A percentile compares a stretch with the other conserved stretches of the same genome.
phyloP scores from a whole-genome alignment of 2,797 vertebrate species.

The Craterocephalus amniculus region DNA sequence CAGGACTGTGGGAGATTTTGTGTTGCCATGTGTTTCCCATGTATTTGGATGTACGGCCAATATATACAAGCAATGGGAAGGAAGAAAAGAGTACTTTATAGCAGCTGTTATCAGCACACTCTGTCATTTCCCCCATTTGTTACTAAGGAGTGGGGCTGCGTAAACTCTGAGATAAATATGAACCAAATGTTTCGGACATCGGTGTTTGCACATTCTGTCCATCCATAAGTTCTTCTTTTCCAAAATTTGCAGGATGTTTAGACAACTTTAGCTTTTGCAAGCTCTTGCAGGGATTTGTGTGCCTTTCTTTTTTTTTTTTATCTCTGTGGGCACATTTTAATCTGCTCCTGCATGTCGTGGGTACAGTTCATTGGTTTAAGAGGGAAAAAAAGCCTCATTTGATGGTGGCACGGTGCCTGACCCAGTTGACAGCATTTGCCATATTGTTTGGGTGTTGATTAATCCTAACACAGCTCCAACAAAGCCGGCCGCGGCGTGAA shows the following conservation, averaged over 20 bases:
- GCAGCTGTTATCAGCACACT: background rate
- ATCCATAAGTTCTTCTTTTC: background rate
- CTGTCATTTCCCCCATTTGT: background rate
- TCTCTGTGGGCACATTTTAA: conserved; percentile 30
- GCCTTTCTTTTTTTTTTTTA: background rate
- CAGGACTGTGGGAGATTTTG: background rate
- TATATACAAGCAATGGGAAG: background rate
- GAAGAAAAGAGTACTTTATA: background rate
- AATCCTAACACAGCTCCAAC: conserved; percentile 72
- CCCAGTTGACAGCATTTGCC: conserved; percentile 75
- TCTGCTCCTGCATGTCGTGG: conserved; percentile 32
- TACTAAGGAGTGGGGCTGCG: background rate
- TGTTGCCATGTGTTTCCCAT: background rate
- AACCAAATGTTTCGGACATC: background rate
- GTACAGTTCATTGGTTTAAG: conserved; percentile 60
- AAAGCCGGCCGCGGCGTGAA: conserved; percentile 67
- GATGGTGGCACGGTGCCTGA: conserved; percentile 65
- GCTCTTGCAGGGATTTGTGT: conserved; percentile 10
- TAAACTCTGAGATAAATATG: background rate
- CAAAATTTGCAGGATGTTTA: background rate
- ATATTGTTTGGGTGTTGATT: conserved; percentile 81
- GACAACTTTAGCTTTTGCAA: conserved; percentile 7
- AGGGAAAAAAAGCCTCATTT: conserved; percentile 51
- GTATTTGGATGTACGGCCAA: background rate
- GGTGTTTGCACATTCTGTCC: background rate